phyloP scores from a whole-genome alignment of 2,113 vertebrate species.

The Galbula dea region DNA sequence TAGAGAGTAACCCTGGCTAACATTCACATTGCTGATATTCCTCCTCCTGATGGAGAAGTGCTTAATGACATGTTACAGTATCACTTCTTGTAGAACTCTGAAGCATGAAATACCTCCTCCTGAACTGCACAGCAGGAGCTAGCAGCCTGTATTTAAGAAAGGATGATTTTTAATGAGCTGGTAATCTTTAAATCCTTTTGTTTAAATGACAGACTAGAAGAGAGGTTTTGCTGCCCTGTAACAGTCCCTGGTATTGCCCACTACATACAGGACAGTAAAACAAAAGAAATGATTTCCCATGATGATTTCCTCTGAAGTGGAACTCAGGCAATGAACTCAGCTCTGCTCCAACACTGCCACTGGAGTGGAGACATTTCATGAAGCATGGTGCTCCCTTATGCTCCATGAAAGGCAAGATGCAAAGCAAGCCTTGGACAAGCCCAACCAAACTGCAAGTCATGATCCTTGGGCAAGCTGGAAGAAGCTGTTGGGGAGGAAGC shows the following conservation, averaged over 20 bases:
- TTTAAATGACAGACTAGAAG: neutral
- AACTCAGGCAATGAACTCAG: neutral
- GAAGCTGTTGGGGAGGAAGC: neutral
- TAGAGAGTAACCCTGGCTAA: neutral
- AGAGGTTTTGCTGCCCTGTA: neutral
- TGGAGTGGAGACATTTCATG: neutral
- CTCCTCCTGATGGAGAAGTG: neutral
- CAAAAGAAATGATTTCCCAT: neutral
- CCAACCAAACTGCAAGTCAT: rapidly evolving
- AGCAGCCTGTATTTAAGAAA: neutral
- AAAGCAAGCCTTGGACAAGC: neutral
- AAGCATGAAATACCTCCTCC: neutral
- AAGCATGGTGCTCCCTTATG: neutral
- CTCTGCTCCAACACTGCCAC: neutral
- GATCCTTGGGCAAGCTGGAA: neutral
- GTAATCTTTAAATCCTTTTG: neutral
- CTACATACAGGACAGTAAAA: neutral
- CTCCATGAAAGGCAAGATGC: neutral
- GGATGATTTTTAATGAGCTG: neutral
- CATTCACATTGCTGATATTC: rapidly evolving
- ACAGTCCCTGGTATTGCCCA: neutral
- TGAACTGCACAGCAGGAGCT: neutral
- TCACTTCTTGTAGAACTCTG: neutral
- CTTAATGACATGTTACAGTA: neutral
- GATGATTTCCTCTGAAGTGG: neutral